A percentile compares a stretch with the other conserved stretches of the same genome.
These are phyloP conservation scores for Caenorhabditis tropicalis DNA, from an alignment of 1,140 invertebrate genomes.

Conservation along the genomic window DNA sequence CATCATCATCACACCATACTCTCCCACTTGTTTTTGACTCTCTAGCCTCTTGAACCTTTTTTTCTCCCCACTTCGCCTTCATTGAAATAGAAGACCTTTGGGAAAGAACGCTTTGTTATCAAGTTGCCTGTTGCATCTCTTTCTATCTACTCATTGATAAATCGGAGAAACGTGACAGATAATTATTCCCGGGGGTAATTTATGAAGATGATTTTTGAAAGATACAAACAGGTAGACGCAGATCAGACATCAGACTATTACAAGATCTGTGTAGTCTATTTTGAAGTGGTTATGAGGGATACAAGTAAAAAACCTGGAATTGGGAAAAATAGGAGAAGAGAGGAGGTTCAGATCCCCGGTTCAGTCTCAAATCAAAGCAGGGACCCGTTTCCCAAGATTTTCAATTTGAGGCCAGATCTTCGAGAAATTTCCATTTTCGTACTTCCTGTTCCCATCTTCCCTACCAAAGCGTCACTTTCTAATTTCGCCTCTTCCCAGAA, in stretches of 20 bases:
- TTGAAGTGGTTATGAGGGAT: neutral
- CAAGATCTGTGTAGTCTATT: neutral
- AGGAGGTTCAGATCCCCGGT: too few relatives aligned
- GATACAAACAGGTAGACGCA: neutral
- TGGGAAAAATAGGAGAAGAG: neutral
- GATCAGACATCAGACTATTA: conserved; percentile 13
- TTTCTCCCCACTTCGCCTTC: neutral
- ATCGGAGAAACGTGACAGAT: neutral
- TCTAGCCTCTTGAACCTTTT: neutral
- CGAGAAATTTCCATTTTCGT: too few relatives aligned
- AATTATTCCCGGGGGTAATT: neutral
- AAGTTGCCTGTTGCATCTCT: neutral
- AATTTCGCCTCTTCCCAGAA: neutral
- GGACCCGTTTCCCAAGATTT: too few relatives aligned
- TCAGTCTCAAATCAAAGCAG: too few relatives aligned
- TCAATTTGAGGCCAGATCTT: too few relatives aligned
- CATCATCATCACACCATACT: conserved; percentile 13
- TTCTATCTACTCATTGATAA: neutral
- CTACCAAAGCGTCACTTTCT: neutral
- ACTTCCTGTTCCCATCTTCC: neutral
- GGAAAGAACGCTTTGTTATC: conserved; percentile 8
- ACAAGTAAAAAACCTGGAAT: neutral
- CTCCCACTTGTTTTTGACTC: neutral
- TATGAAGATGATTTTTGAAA: conserved; percentile 37
- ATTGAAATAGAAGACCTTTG: neutral